These are phyloP conservation scores for Pseudomyrmex concolor DNA, from an alignment of 1,140 invertebrate genomes.

Conservation along the genomic window DNA sequence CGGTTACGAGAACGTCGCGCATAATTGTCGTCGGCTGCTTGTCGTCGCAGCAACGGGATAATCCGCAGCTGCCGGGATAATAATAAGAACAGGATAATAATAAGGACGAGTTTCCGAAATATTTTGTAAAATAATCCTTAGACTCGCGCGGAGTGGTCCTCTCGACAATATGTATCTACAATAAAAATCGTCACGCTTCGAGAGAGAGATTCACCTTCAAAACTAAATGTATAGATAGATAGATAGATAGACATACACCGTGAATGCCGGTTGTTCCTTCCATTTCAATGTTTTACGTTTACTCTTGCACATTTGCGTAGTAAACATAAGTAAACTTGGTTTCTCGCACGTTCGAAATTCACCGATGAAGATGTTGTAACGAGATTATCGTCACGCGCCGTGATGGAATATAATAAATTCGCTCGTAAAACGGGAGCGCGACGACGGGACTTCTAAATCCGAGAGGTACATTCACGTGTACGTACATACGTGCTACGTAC, in stretches of 20 bases:
- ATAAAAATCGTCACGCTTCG: constrained; percentile 36
- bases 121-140: constrained; percentile 64
- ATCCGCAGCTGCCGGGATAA: constrained; percentile 74
- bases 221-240: neutral
- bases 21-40: constrained; percentile 68
- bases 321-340: too few species aligned
- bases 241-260: constrained; percentile 6
- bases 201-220: neutral
- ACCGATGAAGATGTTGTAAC: too few species aligned
- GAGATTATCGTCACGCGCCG: neutral
- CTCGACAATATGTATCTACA: neutral
- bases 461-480: constrained; percentile 1
- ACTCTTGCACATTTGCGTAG: too few species aligned
- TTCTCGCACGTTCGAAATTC: too few species aligned
- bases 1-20: constrained; percentile 68
- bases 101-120: constrained; percentile 31
- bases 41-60: constrained; percentile 73
- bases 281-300: too few species aligned
- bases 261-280: too few species aligned
- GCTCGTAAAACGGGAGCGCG: neutral
- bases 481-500: constrained; percentile 18
- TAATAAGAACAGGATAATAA: constrained; percentile 3
- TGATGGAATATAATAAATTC: neutral
- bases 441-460: neutral
- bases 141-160: constrained; percentile 53